phyloP scores from a whole-genome alignment of 2,113 vertebrate genomes.

The Tenebrosternarchus preto region DNA sequence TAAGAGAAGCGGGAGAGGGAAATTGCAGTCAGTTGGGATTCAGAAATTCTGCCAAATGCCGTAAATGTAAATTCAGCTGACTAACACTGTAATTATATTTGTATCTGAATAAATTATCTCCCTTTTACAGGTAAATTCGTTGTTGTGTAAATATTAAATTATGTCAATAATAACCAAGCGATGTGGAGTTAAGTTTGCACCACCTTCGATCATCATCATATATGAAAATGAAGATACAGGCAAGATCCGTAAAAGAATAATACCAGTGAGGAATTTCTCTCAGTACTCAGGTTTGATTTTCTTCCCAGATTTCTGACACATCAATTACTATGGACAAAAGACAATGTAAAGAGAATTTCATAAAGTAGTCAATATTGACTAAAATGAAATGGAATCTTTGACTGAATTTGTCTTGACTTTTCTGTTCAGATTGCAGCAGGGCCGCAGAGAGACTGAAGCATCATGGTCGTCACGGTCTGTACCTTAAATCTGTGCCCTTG shows the following conservation, averaged over 20 bases:
- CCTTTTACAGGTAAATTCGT: background rate
- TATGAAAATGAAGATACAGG: conserved; percentile 74
- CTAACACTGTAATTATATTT: too few relatives aligned
- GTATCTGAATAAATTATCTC: too few relatives aligned
- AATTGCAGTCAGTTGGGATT: too few relatives aligned
- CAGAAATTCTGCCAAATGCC: too few relatives aligned
- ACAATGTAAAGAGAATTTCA: background rate
- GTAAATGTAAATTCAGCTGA: too few relatives aligned
- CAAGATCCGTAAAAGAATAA: conserved; percentile 82
- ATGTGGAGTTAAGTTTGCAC: conserved; percentile 87
- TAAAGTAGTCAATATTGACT: background rate
- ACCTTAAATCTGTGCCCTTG: conserved; percentile 80
- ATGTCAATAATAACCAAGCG: conserved; percentile 81
- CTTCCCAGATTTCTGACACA: background rate
- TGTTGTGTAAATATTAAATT: background rate
- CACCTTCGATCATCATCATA: conserved; percentile 86
- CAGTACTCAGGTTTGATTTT: conserved; percentile 79
- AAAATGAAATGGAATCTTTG: background rate
- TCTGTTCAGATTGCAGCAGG: conserved; percentile 77
- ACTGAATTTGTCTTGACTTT: background rate
- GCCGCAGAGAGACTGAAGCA: conserved; percentile 90
- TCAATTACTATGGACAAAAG: background rate
- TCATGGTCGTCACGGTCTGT: conserved; percentile 81
- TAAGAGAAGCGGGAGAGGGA: too few relatives aligned
- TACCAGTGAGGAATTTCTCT: conserved; percentile 88